A percentile compares a stretch with the other conserved stretches of the same genome.
phyloP scores from a whole-genome alignment of 2,113 vertebrate genomes.

The Merops nubicus region DNA sequence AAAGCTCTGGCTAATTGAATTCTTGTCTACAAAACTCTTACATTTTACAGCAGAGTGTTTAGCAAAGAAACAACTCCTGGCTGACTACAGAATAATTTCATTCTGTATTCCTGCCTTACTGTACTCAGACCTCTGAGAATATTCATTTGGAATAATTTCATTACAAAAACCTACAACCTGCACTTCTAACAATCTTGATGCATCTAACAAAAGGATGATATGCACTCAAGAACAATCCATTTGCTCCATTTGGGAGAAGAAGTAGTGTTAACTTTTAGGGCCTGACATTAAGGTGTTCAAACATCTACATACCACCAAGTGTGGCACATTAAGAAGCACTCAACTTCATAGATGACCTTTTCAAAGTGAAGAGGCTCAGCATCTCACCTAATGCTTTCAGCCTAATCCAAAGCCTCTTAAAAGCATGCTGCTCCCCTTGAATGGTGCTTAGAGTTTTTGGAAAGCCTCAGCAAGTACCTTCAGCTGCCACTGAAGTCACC shows the following conservation, averaged over 20 bases:
- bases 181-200: background rate
- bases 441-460: background rate
- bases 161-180: background rate
- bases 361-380: background rate
- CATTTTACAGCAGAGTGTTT: background rate
- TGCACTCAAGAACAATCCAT: background rate
- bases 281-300: background rate
- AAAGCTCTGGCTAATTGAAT: background rate
- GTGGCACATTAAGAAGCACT: background rate
- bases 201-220: background rate
- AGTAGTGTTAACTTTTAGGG: background rate
- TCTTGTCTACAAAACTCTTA: background rate
- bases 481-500: background rate
- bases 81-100: background rate
- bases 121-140: background rate
- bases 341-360: background rate
- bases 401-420: background rate
- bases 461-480: background rate
- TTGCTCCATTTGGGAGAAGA: background rate
- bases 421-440: background rate
- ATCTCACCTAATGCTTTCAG: background rate
- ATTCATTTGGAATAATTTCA: background rate
- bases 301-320: background rate
- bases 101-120: background rate
- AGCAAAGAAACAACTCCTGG: background rate